Base-by-base conservation (phyloP, 1,140 invertebrate species). In the Oedothorax gibbosus region DNA sequence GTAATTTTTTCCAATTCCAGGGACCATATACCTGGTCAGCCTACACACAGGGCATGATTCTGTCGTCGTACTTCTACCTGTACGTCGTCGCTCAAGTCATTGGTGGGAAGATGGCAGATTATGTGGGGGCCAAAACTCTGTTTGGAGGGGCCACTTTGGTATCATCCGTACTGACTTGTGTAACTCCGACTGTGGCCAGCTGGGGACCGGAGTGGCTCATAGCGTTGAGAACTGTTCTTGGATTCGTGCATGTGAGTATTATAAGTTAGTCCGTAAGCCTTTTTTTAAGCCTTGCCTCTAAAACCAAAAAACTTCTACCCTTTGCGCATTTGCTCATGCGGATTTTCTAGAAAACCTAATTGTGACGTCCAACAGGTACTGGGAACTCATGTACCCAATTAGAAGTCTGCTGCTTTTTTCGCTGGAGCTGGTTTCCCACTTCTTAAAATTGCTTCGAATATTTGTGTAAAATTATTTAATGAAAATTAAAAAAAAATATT, bases 51-150 rank as follows among this genome's bases (percentile, higher is more conserved):
- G 80, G 75, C 73, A 90, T 96, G 80, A 94, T 97, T 84, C 91
- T 97, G 64, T 94, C 94, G 53, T 93, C 95, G 14, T 97, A 96
- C 89, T 97, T 97, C 89, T 95, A 94, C 93, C 95, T 96, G 7
- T 97, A 96, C 88, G 92, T 96, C 64, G 90, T 95, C 0, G 94
- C 94, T 0, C 94, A 97, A 90, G 91, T 97, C 66, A 95, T 96
- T 0, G 95, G 95, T 53, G 96, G 94, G 0, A 91, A 94, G 78
- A 90, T 96, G 62, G 93, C 95, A 0, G 95, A 96, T 90, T 89
- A 93, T 51, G 92, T 94, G 86, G 95, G 95, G 7, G 95, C 95
- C 0, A 96, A 96, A 90, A 95, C 94, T 93, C 94, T 94, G 96
- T 80, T 95, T 96, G 92, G 94, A 94, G 87, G 92, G 0, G 83